Evolutionary conservation across 2,113 vertebrate genomes (phyloP).

Genomic region (Hyaena hyaena): DNA sequence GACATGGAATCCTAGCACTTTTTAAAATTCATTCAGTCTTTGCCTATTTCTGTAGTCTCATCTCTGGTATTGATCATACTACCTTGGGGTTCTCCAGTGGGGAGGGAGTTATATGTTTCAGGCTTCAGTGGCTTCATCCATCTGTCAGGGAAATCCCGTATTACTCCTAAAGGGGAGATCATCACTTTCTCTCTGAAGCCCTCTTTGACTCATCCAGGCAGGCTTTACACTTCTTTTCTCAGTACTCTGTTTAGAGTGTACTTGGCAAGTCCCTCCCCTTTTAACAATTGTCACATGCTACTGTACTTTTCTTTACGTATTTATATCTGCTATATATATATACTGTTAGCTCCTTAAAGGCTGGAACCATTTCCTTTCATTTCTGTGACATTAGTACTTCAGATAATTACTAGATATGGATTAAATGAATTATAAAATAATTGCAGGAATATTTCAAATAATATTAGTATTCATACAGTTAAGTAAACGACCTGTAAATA

Average conservation of each 20-base stretch:
- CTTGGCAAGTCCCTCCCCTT: neutral
- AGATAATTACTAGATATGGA: neutral
- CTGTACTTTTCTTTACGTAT: neutral
- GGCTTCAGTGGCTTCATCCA: neutral
- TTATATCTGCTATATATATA: constrained; percentile 10
- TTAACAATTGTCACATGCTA: neutral
- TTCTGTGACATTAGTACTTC: constrained; percentile 19
- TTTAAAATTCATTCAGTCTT: neutral
- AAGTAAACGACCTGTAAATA: constrained; percentile 35
- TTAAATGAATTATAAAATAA: constrained; percentile 52
- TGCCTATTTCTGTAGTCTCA: neutral
- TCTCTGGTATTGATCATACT: neutral
- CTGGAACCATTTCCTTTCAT: neutral
- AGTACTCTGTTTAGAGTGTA: neutral
- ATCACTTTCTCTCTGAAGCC: neutral
- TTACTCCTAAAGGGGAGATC: neutral
- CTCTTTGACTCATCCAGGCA: neutral
- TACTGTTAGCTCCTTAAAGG: neutral
- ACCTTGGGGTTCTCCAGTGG: neutral
- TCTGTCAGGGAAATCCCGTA: constrained; percentile 10
- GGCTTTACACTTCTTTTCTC: neutral
- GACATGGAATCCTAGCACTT: neutral
- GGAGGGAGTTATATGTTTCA: neutral
- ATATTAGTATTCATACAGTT: neutral
- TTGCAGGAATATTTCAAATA: constrained; percentile 27